Conservation (phyloP, 2,888 invertebrate species). For the Eumerus sabulonum region DNA sequence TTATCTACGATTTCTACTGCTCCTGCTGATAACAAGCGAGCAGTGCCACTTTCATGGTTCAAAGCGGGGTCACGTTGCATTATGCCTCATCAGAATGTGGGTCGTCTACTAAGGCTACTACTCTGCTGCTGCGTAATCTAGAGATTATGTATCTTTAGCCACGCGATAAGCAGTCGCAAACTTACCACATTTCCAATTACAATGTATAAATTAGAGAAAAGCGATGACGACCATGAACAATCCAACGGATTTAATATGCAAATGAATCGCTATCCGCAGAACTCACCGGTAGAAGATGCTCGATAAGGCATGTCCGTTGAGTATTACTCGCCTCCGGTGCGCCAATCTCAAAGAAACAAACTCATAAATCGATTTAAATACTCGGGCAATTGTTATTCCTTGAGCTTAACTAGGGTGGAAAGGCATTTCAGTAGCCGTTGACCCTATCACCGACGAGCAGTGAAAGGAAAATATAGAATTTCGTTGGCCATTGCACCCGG, state of each 20-base stretch:
- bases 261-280: conserved; percentile 27
- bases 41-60: conserved; percentile 30
- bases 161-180: conserved; percentile 45
- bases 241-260: conserved; percentile 44
- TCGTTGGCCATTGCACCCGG: conserved; percentile 49
- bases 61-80: conserved; percentile 50
- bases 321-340: conserved; percentile 30
- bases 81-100: conserved; percentile 28
- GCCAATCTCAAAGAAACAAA: conserved; percentile 36
- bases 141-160: conserved; percentile 36
- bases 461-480: conserved; percentile 10
- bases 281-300: conserved; percentile 40
- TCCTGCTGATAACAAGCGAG: conserved; percentile 45
- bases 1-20: conserved; percentile 31
- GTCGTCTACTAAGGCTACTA: conserved; percentile 44
- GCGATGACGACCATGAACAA: background rate
- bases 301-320: conserved; percentile 51
- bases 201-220: background rate
- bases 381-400: conserved; percentile 53
- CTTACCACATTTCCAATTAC: conserved; percentile 36
- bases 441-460: conserved; percentile 2
- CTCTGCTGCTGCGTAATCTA: conserved; percentile 4
- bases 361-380: conserved; percentile 63
- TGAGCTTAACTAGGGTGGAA: conserved; percentile 61
- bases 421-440: conserved; percentile 49